These are phyloP conservation scores for Peromyscus californicus DNA, from an alignment of 2,113 vertebrate genomes.

Conservation along the genomic window DNA sequence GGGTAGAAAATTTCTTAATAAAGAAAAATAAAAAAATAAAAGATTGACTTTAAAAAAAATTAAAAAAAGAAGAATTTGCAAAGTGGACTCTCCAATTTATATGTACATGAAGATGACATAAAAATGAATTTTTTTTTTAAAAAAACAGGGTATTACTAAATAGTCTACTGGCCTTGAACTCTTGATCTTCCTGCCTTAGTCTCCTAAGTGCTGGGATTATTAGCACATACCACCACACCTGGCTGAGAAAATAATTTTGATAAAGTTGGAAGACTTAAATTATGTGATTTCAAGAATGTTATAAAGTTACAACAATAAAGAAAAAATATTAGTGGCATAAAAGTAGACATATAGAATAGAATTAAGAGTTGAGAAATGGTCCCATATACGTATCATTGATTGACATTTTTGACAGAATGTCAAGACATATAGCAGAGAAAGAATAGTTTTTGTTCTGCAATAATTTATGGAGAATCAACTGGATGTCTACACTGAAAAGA, in stretches of 20 bases:
- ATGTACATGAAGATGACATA: conserved; percentile 35
- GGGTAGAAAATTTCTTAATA: no score
- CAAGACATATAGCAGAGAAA: conserved; percentile 1
- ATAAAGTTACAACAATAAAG: conserved; percentile 27
- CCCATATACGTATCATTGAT: neutral
- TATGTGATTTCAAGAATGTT: conserved; percentile 11
- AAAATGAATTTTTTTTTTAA: conserved; percentile 2
- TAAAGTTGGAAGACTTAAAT: conserved; percentile 1
- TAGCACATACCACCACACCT: neutral
- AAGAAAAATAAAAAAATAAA: no score
- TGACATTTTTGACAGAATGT: neutral
- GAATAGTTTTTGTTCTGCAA: conserved; percentile 6
- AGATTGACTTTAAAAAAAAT: no score
- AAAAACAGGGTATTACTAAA: neutral
- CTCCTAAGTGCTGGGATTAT: neutral
- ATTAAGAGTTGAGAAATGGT: neutral
- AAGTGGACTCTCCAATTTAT: conserved; percentile 25
- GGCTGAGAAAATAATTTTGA: neutral
- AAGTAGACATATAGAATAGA: neutral
- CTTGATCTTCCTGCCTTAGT: neutral
- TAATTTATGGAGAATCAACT: neutral
- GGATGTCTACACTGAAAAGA: conserved; percentile 14
- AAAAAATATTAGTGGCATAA: neutral
- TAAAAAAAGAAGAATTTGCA: neutral
- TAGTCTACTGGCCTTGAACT: neutral